These are phyloP conservation scores for Formica aserva DNA, from an alignment of 2,888 invertebrate species.

Conservation along the genomic window DNA sequence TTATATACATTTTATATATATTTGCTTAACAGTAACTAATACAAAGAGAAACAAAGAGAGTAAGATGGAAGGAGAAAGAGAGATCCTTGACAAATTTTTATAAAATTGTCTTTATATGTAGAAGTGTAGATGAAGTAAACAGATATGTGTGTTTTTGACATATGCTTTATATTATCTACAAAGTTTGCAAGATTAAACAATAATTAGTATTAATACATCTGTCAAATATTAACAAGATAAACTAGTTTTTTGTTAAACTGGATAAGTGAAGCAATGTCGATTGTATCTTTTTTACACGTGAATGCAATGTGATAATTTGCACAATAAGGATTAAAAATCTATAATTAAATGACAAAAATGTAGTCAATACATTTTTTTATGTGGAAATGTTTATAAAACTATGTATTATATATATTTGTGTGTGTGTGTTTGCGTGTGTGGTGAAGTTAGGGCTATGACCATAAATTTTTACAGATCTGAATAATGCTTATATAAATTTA, in stretches of 20 bases:
- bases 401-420: not conserved
- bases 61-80: not conserved
- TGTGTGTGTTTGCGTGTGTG: no score
- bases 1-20: conserved; percentile 15
- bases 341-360: conserved; percentile 46
- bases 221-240: not conserved
- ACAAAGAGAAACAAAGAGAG: not conserved
- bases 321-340: conserved; percentile 66
- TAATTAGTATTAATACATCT: not conserved
- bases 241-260: conserved; percentile 16
- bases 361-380: conserved; percentile 51
- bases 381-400: conserved; percentile 27
- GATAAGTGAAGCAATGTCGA: conserved; percentile 6
- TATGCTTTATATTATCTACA: conserved; percentile 43
- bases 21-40: conserved; percentile 9
- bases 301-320: conserved; percentile 72
- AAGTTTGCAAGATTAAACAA: not conserved
- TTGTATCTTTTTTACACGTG: conserved; percentile 38
- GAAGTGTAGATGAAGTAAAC: conserved; percentile 50
- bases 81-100: conserved; percentile 1
- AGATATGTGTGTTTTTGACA: conserved; percentile 64
- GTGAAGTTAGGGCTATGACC: not conserved
- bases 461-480: conserved; percentile 35
- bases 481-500: not conserved
- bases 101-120: conserved; percentile 37